These are phyloP conservation scores for Meloidogyne exigua DNA, from an alignment of 1,140 invertebrate species.

Conservation along the genomic window DNA sequence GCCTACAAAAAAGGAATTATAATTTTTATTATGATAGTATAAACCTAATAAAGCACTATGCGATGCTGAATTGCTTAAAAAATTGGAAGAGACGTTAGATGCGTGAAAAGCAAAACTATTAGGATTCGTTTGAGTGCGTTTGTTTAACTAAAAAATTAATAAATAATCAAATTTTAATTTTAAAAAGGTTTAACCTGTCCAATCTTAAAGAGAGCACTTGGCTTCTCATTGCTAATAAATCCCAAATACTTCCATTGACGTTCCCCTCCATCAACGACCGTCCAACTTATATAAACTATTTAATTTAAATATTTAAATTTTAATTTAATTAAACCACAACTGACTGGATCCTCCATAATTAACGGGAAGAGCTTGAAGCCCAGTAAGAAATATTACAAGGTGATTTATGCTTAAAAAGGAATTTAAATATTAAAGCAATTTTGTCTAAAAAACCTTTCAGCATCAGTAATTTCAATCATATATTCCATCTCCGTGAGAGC, in stretches of 20 bases:
- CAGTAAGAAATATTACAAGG: slow-evolving; percentile 43
- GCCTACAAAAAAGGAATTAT: not conserved
- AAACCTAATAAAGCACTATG: slow-evolving; percentile 9
- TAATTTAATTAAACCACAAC: slow-evolving; percentile 22
- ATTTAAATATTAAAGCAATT: slow-evolving; percentile 37
- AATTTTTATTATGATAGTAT: not conserved
- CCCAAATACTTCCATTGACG: slow-evolving; percentile 38
- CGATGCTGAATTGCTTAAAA: not conserved
- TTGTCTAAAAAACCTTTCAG: not conserved
- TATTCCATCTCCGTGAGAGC: slow-evolving; percentile 18
- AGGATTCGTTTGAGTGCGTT: not conserved
- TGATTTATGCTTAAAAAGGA: slow-evolving; percentile 48
- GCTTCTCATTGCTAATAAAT: slow-evolving; percentile 43
- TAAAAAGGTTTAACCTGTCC: slow-evolving; percentile 29
- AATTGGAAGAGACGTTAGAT: not conserved
- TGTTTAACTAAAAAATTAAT: not conserved
- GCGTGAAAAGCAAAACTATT: not conserved
- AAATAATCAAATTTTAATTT: not conserved
- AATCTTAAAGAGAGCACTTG: slow-evolving; percentile 44
- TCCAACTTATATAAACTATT: slow-evolving; percentile 34
- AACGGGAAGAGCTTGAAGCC: slow-evolving; percentile 38
- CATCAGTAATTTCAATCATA: slow-evolving; percentile 10
- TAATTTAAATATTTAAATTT: slow-evolving; percentile 15
- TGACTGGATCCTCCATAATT: slow-evolving; percentile 39
- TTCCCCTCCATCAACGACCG: slow-evolving; percentile 15